These are phyloP conservation scores for Sebastes taczanowskii DNA, from an alignment of 2,797 vertebrate species.

Conservation along the genomic window DNA sequence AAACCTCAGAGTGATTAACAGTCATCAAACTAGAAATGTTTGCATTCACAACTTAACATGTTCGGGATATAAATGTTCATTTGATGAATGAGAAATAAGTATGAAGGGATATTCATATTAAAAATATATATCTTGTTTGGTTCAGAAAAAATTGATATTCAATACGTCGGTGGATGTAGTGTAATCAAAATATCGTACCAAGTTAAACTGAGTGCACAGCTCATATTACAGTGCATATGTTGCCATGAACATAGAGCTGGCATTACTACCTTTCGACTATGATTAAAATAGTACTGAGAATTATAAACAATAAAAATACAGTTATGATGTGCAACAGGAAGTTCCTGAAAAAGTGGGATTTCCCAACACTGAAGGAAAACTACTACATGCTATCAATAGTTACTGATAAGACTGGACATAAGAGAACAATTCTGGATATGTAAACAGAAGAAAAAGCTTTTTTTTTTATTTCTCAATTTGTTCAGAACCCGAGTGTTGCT, in stretches of 20 bases:
- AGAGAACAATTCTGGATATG: not conserved
- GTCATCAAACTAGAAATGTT: not conserved
- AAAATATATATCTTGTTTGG: not conserved
- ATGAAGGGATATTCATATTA: not conserved
- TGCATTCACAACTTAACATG: not conserved
- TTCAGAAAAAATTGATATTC: too few relatives aligned
- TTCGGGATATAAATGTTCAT: not conserved
- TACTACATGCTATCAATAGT: slow-evolving; percentile 38
- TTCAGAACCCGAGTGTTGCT: not conserved
- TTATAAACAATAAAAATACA: not conserved
- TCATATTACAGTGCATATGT: not conserved
- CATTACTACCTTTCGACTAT: not conserved
- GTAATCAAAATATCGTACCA: not conserved
- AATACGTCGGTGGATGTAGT: not conserved
- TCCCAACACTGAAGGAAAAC: slow-evolving; percentile 32
- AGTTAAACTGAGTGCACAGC: not conserved
- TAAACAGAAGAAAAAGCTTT: not conserved
- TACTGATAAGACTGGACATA: slow-evolving; percentile 4
- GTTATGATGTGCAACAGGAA: not conserved
- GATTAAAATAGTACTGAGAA: not conserved
- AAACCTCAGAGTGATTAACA: not conserved
- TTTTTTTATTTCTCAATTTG: not conserved
- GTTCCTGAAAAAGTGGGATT: slow-evolving; percentile 23
- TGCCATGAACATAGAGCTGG: not conserved
- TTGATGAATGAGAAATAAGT: not conserved